A percentile compares a stretch with the other conserved stretches of the same genome.
These are phyloP conservation scores for Sycophila texana DNA, from an alignment of 2,888 invertebrate genomes.

Conservation along the genomic window DNA sequence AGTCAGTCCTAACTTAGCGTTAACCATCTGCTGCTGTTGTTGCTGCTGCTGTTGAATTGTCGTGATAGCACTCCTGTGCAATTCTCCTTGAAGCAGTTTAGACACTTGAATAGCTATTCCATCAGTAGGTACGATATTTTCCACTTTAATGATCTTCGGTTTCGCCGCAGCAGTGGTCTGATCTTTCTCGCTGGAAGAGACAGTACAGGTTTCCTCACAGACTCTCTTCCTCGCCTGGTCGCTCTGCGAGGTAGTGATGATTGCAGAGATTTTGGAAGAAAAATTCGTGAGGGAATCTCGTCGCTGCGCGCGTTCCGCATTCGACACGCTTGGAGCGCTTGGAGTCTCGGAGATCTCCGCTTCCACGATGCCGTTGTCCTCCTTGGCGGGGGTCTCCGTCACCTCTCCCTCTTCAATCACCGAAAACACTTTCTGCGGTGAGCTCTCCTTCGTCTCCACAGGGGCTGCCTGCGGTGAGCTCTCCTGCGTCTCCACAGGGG, in stretches of 20 bases:
- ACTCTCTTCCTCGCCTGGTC: neutral
- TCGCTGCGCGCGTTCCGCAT: conserved; percentile 65
- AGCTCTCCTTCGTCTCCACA: conserved; percentile 17
- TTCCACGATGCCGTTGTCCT: conserved; percentile 66
- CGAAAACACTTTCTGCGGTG: conserved; percentile 68
- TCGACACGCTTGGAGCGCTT: conserved; percentile 70
- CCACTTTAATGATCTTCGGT: conserved; percentile 60
- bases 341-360: conserved; percentile 71
- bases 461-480: neutral
- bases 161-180: neutral
- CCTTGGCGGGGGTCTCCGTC: conserved; percentile 70
- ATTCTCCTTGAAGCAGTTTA: conserved; percentile 35
- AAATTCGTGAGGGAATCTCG: conserved; percentile 69
- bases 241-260: conserved; percentile 7
- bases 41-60: conserved; percentile 8
- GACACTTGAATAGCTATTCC: conserved; percentile 30
- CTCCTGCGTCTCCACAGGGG: no score
- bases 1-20: conserved; percentile 50
- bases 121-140: conserved; percentile 35
- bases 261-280: conserved; percentile 67
- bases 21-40: conserved; percentile 9
- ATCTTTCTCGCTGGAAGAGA: neutral
- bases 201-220: conserved; percentile 10
- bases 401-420: conserved; percentile 58
- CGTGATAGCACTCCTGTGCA: conserved; percentile 3